Evolutionary conservation across 2,797 vertebrate genomes (phyloP).

Genomic region (Hirundo rustica): DNA sequence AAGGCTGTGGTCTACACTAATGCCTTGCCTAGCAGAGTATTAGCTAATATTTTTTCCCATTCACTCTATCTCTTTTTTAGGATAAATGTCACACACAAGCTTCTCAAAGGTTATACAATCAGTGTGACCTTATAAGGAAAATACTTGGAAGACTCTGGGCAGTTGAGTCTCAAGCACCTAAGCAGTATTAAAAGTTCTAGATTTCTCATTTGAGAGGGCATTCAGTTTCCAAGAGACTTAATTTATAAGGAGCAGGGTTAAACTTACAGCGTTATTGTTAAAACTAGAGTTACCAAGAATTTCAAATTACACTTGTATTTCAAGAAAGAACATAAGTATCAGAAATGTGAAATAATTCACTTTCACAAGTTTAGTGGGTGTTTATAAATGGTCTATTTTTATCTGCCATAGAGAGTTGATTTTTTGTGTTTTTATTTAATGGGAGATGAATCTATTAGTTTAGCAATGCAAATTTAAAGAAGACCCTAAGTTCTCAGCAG

Average conservation of each 20-base stretch:
- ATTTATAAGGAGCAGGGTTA: conserved; percentile 36
- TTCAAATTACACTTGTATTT: conserved; percentile 47
- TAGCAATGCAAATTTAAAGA: conserved; percentile 44
- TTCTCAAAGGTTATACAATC: conserved; percentile 39
- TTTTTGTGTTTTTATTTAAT: conserved; percentile 65
- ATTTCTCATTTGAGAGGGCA: conserved; percentile 58
- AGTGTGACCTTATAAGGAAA: neutral
- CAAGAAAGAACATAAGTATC: conserved; percentile 7
- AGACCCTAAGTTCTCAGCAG: conserved; percentile 5
- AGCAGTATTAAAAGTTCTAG: conserved; percentile 56
- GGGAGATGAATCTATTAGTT: conserved; percentile 61
- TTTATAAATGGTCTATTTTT: conserved; percentile 70
- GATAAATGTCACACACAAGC: conserved; percentile 20
- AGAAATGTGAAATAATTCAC: conserved; percentile 34
- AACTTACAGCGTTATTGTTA: conserved; percentile 39
- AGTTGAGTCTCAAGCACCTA: conserved; percentile 41
- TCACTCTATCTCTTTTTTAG: conserved; percentile 21
- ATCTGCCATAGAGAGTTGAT: conserved; percentile 61
- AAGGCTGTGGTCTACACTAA: neutral
- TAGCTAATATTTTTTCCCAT: conserved; percentile 1
- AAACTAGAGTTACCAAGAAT: conserved; percentile 13
- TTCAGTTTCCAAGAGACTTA: conserved; percentile 62
- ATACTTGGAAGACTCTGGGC: neutral
- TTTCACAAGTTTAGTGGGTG: conserved; percentile 33
- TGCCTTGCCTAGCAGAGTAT: neutral